Evolutionary conservation across 2,113 vertebrate genomes (phyloP), one percentile per base, ranked within the genome.

Genomic region (Stigmatopora nigra): DNA sequence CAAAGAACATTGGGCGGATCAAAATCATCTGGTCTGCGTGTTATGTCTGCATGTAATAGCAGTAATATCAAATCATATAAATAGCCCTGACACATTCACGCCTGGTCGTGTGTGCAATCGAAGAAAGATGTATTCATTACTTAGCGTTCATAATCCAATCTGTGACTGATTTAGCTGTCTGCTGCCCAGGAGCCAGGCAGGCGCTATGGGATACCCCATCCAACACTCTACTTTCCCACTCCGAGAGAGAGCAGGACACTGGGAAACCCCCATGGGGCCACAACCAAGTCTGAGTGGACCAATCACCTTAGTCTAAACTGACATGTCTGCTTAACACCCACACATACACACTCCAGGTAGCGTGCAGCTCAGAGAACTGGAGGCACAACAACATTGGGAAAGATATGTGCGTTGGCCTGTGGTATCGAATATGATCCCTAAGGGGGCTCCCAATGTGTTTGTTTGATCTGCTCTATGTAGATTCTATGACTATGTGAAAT

Each of bases 151-250:
- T 82, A 75, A 82, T 82, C 73, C 90, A 92, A 91, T 88, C 92
- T 92, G 93, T 93, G 93, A 94, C 93, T 95, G 92, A 96, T 95
- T 95, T 95, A 89, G 90, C 88, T 66, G 90, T 89, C 89, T 92
- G 92, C 90, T 90, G 89, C 92, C 90, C 89, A 91, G 90, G 83
- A 84, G 92, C 91, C 91, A 92, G 91, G 90, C 82, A 69, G 77
- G 84, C 86, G 86, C 82, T 89, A 92, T 80, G 78, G 84, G 88
- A 92, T 91, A 92, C 87, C 86, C 84, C 90, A 92, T 92, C 84
- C 90, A 88, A 89, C 81, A 78, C 82, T 78, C 78, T 49, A 70
- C 78, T 67, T 77, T 84, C 83, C 80, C 79, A 83, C 80, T 70
- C 55, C 36, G 69, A 78, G 81, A 83, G 66, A 83, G 66, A 71